Percentiles rank a stretch among this genome's conserved stretches.
phyloP scores from a whole-genome alignment of 2,888 invertebrate species.

The Bimastos eiseni region DNA sequence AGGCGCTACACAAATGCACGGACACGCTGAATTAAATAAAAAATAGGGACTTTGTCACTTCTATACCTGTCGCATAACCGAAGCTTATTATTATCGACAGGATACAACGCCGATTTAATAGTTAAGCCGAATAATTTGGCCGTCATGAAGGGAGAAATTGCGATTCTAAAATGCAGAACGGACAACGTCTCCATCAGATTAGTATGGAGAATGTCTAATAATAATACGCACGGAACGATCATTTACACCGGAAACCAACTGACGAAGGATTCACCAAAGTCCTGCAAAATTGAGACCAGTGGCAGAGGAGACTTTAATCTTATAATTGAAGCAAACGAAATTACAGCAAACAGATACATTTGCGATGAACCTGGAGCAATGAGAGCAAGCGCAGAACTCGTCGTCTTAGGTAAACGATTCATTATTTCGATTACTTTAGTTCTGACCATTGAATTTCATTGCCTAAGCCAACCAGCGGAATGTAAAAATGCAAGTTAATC shows the following conservation, averaged over 20 bases:
- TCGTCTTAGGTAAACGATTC: not conserved
- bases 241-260: not conserved
- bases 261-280: not conserved
- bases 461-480: too few species aligned
- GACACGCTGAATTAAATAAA: too few species aligned
- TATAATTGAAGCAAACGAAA: not conserved
- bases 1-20: too few species aligned
- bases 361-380: not conserved
- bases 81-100: not conserved
- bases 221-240: not conserved
- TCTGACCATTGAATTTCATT: too few species aligned
- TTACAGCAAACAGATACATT: not conserved
- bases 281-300: not conserved
- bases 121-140: not conserved
- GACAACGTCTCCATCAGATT: not conserved
- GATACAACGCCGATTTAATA: not conserved
- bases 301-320: not conserved
- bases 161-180: not conserved
- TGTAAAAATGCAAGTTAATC: too few species aligned
- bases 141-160: not conserved
- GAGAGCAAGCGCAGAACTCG: not conserved
- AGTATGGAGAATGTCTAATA: not conserved
- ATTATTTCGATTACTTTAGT: not conserved
- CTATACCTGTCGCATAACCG: too few species aligned
- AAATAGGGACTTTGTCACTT: too few species aligned